Percentiles rank a stretch among this genome's conserved stretches.
These are phyloP conservation scores for Drosophila mauritiana DNA, from an alignment of 1,140 invertebrate species.

Conservation along the genomic window DNA sequence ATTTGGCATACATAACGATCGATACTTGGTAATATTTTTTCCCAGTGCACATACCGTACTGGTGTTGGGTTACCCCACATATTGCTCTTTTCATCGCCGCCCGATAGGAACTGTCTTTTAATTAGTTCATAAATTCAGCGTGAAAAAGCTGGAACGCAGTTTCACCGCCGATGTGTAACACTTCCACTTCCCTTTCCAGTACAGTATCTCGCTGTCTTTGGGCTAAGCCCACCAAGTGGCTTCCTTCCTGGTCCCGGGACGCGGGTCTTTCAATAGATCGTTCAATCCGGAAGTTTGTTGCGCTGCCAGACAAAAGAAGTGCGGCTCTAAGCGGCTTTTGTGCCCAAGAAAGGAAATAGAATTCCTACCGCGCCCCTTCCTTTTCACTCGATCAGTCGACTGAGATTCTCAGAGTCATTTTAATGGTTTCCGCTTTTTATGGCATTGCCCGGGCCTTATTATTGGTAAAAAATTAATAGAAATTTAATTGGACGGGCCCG, in stretches of 20 bases:
- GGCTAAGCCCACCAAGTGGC: background rate
- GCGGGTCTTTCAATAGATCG: constrained; percentile 38
- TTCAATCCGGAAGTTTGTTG: constrained; percentile 72
- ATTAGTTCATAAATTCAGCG: constrained; percentile 63
- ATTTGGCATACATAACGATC: too few relatives aligned
- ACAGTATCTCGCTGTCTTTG: background rate
- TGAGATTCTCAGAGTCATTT: constrained; percentile 63
- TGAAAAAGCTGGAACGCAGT: constrained; percentile 44
- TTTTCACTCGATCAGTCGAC: constrained; percentile 5
- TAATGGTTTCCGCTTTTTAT: constrained; percentile 80
- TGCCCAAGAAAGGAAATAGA: constrained; percentile 76
- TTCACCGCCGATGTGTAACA: constrained; percentile 39
- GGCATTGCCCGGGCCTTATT: constrained; percentile 51
- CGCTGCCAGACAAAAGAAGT: constrained; percentile 61
- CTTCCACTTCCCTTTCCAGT: constrained; percentile 33
- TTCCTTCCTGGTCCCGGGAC: constrained; percentile 7
- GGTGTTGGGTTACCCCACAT: constrained; percentile 60
- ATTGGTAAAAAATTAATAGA: constrained; percentile 73
- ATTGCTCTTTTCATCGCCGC: constrained; percentile 24
- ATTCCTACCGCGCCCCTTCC: constrained; percentile 38
- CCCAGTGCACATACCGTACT: constrained; percentile 2
- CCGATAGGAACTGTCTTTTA: constrained; percentile 53
- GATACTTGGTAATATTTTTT: background rate
- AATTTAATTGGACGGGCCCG: constrained; percentile 68
- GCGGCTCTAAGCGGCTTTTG: constrained; percentile 70